Evolutionary conservation across 2,113 vertebrate genomes (phyloP).

Genomic region (Mus spicilegus): DNA sequence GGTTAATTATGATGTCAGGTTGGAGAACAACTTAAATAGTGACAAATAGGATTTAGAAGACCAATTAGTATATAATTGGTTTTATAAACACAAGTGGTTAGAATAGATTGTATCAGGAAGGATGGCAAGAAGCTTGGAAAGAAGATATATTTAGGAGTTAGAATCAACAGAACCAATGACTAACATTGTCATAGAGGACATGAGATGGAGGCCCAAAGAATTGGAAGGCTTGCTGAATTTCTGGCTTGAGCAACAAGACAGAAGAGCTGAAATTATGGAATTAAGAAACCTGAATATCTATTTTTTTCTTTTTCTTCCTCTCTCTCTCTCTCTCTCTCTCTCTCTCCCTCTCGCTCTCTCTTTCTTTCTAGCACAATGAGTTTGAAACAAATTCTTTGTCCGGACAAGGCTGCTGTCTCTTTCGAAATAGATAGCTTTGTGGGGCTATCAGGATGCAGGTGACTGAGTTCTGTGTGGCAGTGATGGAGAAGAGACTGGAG

Average conservation of each 20-base stretch:
- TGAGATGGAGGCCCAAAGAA: neutral
- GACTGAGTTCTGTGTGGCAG: neutral
- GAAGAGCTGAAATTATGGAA: neutral
- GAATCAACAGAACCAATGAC: neutral
- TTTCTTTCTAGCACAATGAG: neutral
- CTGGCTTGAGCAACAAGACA: neutral
- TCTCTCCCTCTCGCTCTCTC: too few relatives aligned
- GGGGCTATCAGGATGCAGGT: neutral
- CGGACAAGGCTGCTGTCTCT: neutral
- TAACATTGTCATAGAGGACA: neutral
- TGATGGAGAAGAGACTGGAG: neutral
- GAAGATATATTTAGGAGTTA: neutral
- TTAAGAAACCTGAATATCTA: neutral
- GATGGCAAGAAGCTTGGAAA: neutral
- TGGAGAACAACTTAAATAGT: conserved; percentile 13
- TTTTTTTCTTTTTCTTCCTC: too few relatives aligned
- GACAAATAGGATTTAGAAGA: neutral
- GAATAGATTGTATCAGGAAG: neutral
- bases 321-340: too few relatives aligned
- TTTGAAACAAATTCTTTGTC: neutral
- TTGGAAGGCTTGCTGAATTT: neutral
- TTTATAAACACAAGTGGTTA: conserved; percentile 2
- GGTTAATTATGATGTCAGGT: neutral
- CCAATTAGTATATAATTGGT: neutral
- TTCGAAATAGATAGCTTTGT: neutral